Conservation (phyloP, 2,888 invertebrate genomes). For the Flabesymbios commensalis region DNA sequence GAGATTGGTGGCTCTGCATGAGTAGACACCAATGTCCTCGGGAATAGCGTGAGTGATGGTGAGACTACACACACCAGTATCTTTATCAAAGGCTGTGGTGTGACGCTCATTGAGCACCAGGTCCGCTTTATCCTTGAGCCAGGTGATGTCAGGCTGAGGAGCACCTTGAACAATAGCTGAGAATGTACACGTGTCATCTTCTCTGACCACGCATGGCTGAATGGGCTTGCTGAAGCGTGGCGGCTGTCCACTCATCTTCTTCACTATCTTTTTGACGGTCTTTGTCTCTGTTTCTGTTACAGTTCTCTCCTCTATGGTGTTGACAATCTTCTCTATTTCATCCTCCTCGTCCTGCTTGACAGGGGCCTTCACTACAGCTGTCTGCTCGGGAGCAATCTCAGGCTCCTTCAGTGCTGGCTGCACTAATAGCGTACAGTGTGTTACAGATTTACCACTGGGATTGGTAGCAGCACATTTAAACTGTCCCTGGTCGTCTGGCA, state of each 20-base stretch:
- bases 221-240: conserved; percentile 37
- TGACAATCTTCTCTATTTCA: conserved; percentile 9
- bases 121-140: conserved; percentile 70
- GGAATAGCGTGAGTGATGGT: conserved; percentile 80
- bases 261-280: conserved; percentile 36
- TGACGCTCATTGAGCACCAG: conserved; percentile 16
- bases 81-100: conserved; percentile 34
- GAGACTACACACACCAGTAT: conserved; percentile 71
- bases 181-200: conserved; percentile 74
- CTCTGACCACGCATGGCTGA: conserved; percentile 59
- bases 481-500: conserved; percentile 59
- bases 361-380: background rate
- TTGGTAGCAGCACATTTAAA: conserved; percentile 64
- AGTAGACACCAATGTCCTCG: conserved; percentile 83
- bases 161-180: conserved; percentile 78
- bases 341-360: background rate
- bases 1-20: conserved; percentile 88
- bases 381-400: background rate
- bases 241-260: conserved; percentile 36
- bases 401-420: conserved; percentile 9
- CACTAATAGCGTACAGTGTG: conserved; percentile 51
- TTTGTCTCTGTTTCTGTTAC: conserved; percentile 20
- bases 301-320: conserved; percentile 9
- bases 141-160: conserved; percentile 71
- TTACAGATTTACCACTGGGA: conserved; percentile 80